phyloP scores from a whole-genome alignment of 2,113 vertebrate genomes.

The Oreochromis niloticus region DNA sequence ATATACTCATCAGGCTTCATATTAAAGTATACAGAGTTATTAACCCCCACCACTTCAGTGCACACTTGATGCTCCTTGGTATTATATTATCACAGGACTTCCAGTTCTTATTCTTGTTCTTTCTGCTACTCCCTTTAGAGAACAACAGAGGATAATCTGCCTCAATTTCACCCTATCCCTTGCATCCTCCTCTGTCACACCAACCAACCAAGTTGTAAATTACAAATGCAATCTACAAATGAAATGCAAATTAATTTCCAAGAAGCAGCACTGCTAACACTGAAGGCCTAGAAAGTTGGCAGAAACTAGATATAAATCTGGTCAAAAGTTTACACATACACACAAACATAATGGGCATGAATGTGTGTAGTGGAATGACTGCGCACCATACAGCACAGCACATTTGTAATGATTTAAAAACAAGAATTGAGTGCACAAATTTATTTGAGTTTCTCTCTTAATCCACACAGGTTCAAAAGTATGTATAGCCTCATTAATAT shows the following conservation, averaged over 20 bases:
- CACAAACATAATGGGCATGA: not conserved
- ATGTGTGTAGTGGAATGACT: not conserved
- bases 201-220: not conserved
- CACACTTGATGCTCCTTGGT: not conserved
- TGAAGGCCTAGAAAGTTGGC: not conserved
- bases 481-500: not conserved
- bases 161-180: not conserved
- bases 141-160: not conserved
- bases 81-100: not conserved
- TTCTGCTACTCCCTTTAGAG: not conserved
- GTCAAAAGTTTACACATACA: not conserved
- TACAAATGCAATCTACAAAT: not conserved
- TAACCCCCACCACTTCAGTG: not conserved
- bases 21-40: conserved; percentile 26
- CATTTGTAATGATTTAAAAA: not conserved
- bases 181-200: not conserved
- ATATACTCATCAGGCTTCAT: conserved; percentile 27
- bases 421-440: not conserved
- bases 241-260: not conserved
- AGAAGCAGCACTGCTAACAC: not conserved
- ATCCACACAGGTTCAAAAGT: not conserved
- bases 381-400: not conserved
- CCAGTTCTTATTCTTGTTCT: not conserved
- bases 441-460: accelerated
- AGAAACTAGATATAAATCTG: not conserved